phyloP scores from a whole-genome alignment of 2,888 invertebrate genomes.

The Tholera decimalis region DNA sequence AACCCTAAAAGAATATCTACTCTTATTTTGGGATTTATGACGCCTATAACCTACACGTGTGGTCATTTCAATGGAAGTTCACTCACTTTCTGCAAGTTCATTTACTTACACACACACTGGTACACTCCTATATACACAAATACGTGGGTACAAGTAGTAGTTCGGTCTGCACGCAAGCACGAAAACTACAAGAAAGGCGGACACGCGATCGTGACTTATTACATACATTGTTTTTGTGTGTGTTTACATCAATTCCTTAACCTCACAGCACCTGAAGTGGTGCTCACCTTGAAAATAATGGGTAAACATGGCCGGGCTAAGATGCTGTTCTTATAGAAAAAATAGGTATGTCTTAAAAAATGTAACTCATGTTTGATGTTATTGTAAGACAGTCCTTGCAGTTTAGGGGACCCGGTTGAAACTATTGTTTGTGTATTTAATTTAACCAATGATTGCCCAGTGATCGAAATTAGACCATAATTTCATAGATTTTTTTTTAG shows the following conservation, averaged over 20 bases:
- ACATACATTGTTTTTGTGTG: conserved; percentile 16
- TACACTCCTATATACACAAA: not conserved
- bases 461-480: too few relatives aligned
- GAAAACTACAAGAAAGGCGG: conserved; percentile 40
- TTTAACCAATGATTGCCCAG: too few relatives aligned
- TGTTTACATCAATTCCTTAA: conserved; percentile 35
- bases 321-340: not conserved
- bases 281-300: conserved; percentile 5
- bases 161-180: conserved; percentile 30
- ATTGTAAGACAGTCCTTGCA: too few relatives aligned
- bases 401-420: too few relatives aligned
- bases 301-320: conserved; percentile 2
- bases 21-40: conserved; percentile 43
- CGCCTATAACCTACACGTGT: conserved; percentile 32
- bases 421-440: too few relatives aligned
- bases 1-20: conserved; percentile 34
- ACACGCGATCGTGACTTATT: conserved; percentile 56
- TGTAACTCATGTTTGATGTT: not conserved
- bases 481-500: too few relatives aligned
- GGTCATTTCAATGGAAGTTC: conserved; percentile 27
- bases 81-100: conserved; percentile 16
- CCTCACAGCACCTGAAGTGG: conserved; percentile 21
- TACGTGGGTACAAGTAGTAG: not conserved
- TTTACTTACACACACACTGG: conserved; percentile 30
- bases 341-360: not conserved